Evolutionary conservation across 2,113 vertebrate genomes (phyloP).

Genomic region (Rhabdornis inornatus): DNA sequence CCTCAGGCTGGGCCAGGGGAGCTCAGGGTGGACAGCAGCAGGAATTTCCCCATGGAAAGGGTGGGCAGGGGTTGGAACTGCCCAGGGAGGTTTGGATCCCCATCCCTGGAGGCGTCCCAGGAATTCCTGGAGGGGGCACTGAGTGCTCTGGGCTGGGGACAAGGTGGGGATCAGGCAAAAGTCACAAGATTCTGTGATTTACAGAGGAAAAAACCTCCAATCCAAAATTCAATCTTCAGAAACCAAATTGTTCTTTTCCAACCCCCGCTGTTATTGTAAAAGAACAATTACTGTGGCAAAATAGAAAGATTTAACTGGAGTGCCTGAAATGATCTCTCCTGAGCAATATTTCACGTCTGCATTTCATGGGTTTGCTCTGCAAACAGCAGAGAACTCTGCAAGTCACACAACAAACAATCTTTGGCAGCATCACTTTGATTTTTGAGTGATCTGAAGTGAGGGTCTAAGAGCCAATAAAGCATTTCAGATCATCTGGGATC

Average conservation of each 20-base stretch:
- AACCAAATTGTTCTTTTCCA: conserved; percentile 16
- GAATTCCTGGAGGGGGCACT: background rate
- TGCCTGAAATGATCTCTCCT: conserved; percentile 8
- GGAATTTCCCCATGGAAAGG: too few relatives aligned
- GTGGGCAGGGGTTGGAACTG: accelerated
- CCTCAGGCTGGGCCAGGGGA: too few relatives aligned
- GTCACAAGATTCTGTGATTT: background rate
- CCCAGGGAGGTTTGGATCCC: background rate
- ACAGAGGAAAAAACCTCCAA: background rate
- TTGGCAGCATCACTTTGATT: background rate
- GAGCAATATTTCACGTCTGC: background rate
- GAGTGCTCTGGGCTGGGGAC: background rate
- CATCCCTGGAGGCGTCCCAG: background rate
- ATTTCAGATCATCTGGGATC: background rate
- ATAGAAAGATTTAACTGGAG: background rate
- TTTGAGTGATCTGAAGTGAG: background rate
- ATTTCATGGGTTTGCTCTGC: background rate
- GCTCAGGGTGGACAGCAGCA: too few relatives aligned
- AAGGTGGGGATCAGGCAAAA: accelerated
- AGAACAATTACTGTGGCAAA: conserved; percentile 45
- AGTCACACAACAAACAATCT: conserved; percentile 19
- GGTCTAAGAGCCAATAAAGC: background rate
- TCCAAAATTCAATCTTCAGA: background rate
- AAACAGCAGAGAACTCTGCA: conserved; percentile 25
- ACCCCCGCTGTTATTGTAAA: background rate